phyloP scores from a whole-genome alignment of 2,113 vertebrate genomes.

The Odobenus rosmarus region DNA sequence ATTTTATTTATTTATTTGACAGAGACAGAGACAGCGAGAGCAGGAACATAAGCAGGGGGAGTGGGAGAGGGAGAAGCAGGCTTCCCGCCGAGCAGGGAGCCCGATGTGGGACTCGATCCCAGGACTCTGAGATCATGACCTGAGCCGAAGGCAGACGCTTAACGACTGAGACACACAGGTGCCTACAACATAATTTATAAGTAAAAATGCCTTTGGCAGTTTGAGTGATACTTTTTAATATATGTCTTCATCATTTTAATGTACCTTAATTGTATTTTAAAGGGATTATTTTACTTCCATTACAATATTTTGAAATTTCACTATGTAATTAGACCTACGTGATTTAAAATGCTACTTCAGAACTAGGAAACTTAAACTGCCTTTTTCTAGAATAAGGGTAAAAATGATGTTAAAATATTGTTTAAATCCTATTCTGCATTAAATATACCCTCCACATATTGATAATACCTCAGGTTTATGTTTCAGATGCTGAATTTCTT shows the following conservation, averaged over 20 bases:
- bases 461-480: not conserved
- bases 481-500: not conserved
- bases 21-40: too few relatives aligned
- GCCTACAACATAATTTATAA: not conserved
- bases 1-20: too few relatives aligned
- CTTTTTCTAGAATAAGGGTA: not conserved
- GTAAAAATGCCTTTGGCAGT: not conserved
- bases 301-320: constrained; percentile 4
- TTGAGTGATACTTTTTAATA: not conserved
- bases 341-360: not conserved
- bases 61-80: too few relatives aligned
- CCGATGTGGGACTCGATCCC: too few relatives aligned
- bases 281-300: not conserved
- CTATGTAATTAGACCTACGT: not conserved
- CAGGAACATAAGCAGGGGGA: too few relatives aligned
- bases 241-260: constrained; percentile 29
- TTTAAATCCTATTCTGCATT: not conserved
- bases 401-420: not conserved
- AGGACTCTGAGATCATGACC: too few relatives aligned
- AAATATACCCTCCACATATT: not conserved
- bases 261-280: not conserved
- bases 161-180: too few relatives aligned
- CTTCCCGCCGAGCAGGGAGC: too few relatives aligned
- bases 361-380: not conserved
- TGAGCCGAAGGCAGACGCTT: too few relatives aligned